phyloP scores from a whole-genome alignment of 2,888 invertebrate species.

The Yponomeuta plumbellus region DNA sequence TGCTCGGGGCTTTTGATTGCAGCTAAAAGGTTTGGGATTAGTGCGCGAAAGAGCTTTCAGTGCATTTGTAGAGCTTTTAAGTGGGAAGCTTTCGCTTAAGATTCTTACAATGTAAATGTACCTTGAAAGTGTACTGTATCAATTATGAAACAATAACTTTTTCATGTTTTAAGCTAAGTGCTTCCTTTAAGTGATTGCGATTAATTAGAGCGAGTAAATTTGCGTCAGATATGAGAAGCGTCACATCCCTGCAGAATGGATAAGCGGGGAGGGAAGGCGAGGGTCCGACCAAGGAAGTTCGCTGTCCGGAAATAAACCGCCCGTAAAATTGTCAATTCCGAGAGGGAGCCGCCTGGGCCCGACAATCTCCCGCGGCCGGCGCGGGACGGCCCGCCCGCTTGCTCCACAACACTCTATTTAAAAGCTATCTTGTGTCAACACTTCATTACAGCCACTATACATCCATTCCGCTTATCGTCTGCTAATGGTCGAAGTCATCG shows the following conservation, averaged over 20 bases:
- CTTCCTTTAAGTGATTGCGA: conserved; percentile 9
- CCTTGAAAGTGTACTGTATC: conserved; percentile 41
- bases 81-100: conserved; percentile 77
- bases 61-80: conserved; percentile 78
- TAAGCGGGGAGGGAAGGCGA: conserved; percentile 44
- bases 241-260: conserved; percentile 22
- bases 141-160: conserved; percentile 18
- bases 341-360: conserved; percentile 54
- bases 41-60: conserved; percentile 77
- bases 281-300: conserved; percentile 65
- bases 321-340: conserved; percentile 84
- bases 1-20: conserved; percentile 76
- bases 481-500: background rate
- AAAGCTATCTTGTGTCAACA: conserved; percentile 9
- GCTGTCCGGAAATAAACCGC: conserved; percentile 80
- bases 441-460: background rate
- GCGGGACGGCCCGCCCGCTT: conserved; percentile 30
- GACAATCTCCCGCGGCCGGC: conserved; percentile 46
- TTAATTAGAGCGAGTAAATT: conserved; percentile 11
- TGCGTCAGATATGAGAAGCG: conserved; percentile 39
- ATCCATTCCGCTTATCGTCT: background rate
- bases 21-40: conserved; percentile 78
- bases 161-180: conserved; percentile 4
- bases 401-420: conserved; percentile 19
- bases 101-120: conserved; percentile 75